Evolutionary conservation across 2,797 vertebrate genomes (phyloP), one percentile per base, ranked within the genome.

Genomic region (Gobio occitaniae): DNA sequence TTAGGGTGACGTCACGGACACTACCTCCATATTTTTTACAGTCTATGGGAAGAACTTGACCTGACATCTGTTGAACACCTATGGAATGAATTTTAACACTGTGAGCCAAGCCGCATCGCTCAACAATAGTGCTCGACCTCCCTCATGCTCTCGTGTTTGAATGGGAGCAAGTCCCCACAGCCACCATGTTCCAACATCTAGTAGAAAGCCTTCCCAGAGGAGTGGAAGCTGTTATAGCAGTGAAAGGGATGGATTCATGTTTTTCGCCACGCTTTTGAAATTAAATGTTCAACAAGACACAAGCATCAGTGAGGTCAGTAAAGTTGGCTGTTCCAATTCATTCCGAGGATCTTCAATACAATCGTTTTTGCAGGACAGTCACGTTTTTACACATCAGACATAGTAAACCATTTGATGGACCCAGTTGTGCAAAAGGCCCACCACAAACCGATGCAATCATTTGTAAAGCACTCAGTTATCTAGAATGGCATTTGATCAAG

Each of bases 141-240:
- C 52, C 72, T 12, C 10, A 75, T 32, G 71, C 48, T 75, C 5
- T 13, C 19, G 6, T 75, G 72, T 75, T 17, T 75, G 17, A 75
- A 54, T 36, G 4, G 25, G 48, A 19, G 15, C 6, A 72, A 52
- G 16, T 75, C 72, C 32, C 16, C 17, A 52, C 47, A 74, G 16
- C 25, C 21, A 1, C 47, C 25, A 52, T 54, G 17, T 75, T 75
- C 72, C 25, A 75, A 52, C 72, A 52, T 75, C 9, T 52, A 36
- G 74, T 4, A 77, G 52, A 77, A 41, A 75, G 4, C 52, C 32
- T 77, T 77, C 74, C 36, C 74, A 41, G 11, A 41, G 36, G 52
- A 77, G 21, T 16, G 21, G 6, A 77, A 59, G 36, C 75, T 25
- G 75, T 77, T 77, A 59, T 41, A 25, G 11, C 19, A 38, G 52